These are phyloP conservation scores for Drosophila subquinaria DNA, from an alignment of 2,888 invertebrate species.

Conservation along the genomic window DNA sequence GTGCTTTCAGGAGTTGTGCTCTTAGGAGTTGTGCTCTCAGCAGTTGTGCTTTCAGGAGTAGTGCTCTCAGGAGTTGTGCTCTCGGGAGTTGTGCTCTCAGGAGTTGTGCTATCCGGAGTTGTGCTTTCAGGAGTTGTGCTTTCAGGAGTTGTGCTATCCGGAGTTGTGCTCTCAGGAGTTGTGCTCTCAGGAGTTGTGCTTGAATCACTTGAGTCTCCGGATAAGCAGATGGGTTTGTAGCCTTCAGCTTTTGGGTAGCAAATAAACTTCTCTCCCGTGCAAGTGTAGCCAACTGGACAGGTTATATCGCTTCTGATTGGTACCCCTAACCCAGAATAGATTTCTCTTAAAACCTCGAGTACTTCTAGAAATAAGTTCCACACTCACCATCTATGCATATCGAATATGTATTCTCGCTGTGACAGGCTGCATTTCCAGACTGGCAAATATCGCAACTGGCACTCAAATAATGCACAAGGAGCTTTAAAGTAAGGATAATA, in stretches of 20 bases:
- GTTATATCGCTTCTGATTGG: constrained; percentile 26
- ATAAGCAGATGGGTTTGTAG: constrained; percentile 37
- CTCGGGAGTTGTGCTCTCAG: no score
- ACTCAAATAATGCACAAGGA: constrained; percentile 36
- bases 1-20: no score
- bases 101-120: no score
- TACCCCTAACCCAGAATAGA: constrained; percentile 27
- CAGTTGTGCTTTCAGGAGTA: no score
- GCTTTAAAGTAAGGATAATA: constrained; percentile 27
- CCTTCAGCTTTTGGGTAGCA: constrained; percentile 43
- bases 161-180: background rate
- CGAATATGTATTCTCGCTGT: constrained; percentile 55
- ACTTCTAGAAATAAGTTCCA: background rate
- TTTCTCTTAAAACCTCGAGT: no score
- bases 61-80: background rate
- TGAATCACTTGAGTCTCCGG: background rate
- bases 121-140: background rate
- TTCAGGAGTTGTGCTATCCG: background rate
- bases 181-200: background rate
- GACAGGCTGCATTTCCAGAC: constrained; percentile 54
- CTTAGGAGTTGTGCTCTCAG: no score
- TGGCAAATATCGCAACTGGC: constrained; percentile 61
- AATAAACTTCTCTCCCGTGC: constrained; percentile 59
- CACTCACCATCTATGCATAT: constrained; percentile 49
- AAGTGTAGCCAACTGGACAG: constrained; percentile 51